Evolutionary conservation across 2,888 invertebrate species (phyloP).

Genomic region (Syrphus vitripennis): DNA sequence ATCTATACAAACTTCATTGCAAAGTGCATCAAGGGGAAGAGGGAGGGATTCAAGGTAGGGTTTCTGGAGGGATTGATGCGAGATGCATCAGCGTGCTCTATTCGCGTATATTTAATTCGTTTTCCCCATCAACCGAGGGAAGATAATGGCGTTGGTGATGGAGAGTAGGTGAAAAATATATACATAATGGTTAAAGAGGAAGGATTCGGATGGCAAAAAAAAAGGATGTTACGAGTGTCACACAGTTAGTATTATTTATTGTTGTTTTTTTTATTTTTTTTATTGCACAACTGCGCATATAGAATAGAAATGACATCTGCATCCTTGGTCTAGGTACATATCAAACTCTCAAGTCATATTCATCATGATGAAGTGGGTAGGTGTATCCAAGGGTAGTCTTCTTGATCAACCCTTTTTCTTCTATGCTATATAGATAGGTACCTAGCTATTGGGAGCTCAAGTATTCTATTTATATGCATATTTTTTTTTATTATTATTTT

Average conservation of each 20-base stretch:
- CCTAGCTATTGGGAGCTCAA: slow-evolving; percentile 20
- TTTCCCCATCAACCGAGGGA: slow-evolving; percentile 38
- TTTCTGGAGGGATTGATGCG: background rate
- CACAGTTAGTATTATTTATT: slow-evolving; percentile 58
- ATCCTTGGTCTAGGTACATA: background rate
- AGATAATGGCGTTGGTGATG: slow-evolving; percentile 34
- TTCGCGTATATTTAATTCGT: slow-evolving; percentile 50
- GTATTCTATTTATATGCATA: slow-evolving; percentile 65
- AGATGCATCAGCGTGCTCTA: background rate
- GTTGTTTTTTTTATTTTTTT: slow-evolving; percentile 27
- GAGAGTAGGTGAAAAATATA: slow-evolving; percentile 54
- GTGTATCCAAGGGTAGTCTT: slow-evolving; percentile 40
- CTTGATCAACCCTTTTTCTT: slow-evolving; percentile 4
- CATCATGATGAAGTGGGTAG: background rate
- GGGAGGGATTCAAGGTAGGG: background rate
- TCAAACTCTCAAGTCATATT: slow-evolving; percentile 30
- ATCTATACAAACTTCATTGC: slow-evolving; percentile 31
- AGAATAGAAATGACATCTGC: slow-evolving; percentile 2
- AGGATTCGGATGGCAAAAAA: background rate
- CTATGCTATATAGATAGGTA: background rate
- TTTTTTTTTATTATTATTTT: background rate
- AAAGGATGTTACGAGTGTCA: slow-evolving; percentile 72
- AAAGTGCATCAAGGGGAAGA: background rate
- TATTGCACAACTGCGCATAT: slow-evolving; percentile 34
- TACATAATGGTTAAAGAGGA: slow-evolving; percentile 41